These are phyloP conservation scores for Oryctes rhinoceros DNA, from an alignment of 1,140 invertebrate genomes.

Conservation along the genomic window DNA sequence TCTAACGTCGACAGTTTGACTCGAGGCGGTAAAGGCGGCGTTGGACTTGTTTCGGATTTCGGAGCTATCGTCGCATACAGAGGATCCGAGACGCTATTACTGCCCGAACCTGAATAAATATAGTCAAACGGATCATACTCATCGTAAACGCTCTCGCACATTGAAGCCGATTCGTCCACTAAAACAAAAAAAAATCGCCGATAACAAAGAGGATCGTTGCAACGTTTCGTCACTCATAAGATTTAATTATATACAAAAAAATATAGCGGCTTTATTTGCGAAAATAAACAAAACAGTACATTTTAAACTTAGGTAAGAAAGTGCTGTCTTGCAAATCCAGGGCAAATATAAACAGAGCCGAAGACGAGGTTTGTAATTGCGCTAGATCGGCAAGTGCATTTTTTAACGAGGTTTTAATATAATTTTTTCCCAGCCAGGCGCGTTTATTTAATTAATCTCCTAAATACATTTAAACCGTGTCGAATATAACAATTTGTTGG, in stretches of 20 bases:
- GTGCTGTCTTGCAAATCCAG: too few relatives aligned
- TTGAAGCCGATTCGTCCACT: slow-evolving; percentile 63
- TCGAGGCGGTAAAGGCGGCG: slow-evolving; percentile 62
- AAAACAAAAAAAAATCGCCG: slow-evolving; percentile 35
- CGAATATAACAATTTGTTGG: too few relatives aligned
- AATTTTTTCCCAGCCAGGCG: too few relatives aligned
- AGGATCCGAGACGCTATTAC: slow-evolving; percentile 75
- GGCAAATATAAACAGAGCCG: too few relatives aligned
- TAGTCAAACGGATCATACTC: slow-evolving; percentile 89
- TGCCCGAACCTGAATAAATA: slow-evolving; percentile 76
- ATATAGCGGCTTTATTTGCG: background rate
- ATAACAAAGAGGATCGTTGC: background rate
- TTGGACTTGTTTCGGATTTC: slow-evolving; percentile 43
- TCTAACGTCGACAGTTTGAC: slow-evolving; percentile 52
- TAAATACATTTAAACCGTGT: too few relatives aligned
- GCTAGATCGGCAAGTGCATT: too few relatives aligned
- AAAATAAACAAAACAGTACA: slow-evolving; percentile 29
- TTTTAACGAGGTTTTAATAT: too few relatives aligned
- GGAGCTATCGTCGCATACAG: slow-evolving; percentile 67
- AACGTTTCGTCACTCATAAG: background rate
- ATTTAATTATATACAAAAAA: background rate
- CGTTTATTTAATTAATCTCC: too few relatives aligned
- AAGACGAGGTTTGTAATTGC: too few relatives aligned
- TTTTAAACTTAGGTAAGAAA: too few relatives aligned
- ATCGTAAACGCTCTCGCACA: slow-evolving; percentile 79